phyloP scores from a whole-genome alignment of 2,797 vertebrate species.

The Hyperoplus lanceolatus region DNA sequence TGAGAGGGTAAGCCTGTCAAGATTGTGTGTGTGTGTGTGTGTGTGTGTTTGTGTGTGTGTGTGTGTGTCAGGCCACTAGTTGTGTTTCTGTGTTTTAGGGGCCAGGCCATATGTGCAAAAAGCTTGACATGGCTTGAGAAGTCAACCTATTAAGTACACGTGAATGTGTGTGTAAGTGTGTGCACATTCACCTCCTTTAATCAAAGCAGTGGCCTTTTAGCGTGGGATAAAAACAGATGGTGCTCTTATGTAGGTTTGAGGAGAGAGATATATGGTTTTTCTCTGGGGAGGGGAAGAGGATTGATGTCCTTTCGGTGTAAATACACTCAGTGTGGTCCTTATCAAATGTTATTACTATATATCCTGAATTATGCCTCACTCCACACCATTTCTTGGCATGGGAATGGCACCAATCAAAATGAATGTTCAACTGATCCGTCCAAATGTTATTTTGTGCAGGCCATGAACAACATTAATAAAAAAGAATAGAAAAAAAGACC shows the following conservation, averaged over 20 bases:
- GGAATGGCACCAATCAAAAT: slow-evolving; percentile 34
- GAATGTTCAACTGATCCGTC: slow-evolving; percentile 12
- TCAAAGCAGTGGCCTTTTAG: slow-evolving; percentile 55
- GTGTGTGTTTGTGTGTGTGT: slow-evolving; percentile 30
- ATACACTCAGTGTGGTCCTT: slow-evolving; percentile 71
- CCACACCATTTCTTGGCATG: slow-evolving; percentile 28
- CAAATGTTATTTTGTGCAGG: slow-evolving; percentile 28
- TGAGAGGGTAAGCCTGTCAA: slow-evolving; percentile 58
- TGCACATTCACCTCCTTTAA: slow-evolving; percentile 62
- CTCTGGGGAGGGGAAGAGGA: slow-evolving; percentile 41
- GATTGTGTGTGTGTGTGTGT: slow-evolving; percentile 26
- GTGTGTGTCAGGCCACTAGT: slow-evolving; percentile 27
- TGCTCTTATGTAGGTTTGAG: slow-evolving; percentile 47
- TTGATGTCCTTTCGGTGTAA: slow-evolving; percentile 56
- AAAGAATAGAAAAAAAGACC: slow-evolving; percentile 13
- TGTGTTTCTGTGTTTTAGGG: slow-evolving; percentile 33
- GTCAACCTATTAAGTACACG: slow-evolving; percentile 3
- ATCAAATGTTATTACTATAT: slow-evolving; percentile 56
- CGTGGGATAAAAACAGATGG: slow-evolving; percentile 49
- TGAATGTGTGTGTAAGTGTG: slow-evolving; percentile 11
- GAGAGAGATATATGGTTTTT: slow-evolving; percentile 54
- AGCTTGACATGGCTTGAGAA: slow-evolving; percentile 49
- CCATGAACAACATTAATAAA: neutral
- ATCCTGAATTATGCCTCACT: slow-evolving; percentile 54
- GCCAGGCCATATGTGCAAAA: slow-evolving; percentile 49